Conservation (phyloP, 2,113 vertebrate species). For the Bubo scandiacus region DNA sequence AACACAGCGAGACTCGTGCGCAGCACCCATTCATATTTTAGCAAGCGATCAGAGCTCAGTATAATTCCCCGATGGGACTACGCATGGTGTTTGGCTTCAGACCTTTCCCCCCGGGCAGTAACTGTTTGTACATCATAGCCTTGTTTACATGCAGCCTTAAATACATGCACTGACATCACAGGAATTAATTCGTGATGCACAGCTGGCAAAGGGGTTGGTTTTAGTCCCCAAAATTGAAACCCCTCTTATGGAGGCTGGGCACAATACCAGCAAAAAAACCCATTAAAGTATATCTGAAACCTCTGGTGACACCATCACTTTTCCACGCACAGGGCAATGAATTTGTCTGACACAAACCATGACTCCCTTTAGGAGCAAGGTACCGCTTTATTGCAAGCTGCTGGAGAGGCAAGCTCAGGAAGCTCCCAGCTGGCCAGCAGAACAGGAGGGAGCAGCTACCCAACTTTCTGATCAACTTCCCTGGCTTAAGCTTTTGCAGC, state of each 20-base stretch:
- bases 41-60: neutral
- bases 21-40: neutral
- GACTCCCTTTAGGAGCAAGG: neutral
- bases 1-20: neutral
- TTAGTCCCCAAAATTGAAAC: neutral
- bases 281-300: neutral
- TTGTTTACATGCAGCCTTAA: neutral
- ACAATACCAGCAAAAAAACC: neutral
- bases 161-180: neutral
- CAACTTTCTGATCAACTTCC: neutral
- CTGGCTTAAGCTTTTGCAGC: neutral
- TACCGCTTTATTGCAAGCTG: neutral
- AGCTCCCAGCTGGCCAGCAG: neutral
- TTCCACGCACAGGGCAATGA: neutral
- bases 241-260: neutral
- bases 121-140: neutral
- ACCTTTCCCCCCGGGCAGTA: neutral
- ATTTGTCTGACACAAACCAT: neutral
- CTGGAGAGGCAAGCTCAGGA: neutral
- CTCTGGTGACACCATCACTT: neutral
- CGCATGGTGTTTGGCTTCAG: neutral
- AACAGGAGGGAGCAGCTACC: neutral
- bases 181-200: neutral
- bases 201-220: neutral
- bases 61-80: accelerated